Evolutionary conservation across 2,797 vertebrate species (phyloP).

Genomic region (Phataginus tetradactyla): DNA sequence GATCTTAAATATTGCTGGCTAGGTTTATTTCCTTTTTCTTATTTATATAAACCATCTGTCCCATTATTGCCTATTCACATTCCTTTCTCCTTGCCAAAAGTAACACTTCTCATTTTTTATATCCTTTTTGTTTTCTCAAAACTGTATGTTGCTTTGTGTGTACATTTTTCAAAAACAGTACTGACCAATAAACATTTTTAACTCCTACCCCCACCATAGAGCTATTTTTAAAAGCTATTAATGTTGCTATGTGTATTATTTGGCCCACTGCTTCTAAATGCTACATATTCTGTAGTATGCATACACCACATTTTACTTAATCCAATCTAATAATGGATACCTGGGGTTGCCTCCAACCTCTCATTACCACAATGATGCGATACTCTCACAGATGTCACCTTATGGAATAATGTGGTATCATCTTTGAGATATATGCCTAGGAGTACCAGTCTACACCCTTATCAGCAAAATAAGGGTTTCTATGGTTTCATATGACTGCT

Average conservation of each 20-base stretch:
- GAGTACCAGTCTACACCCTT: background rate
- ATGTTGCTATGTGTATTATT: background rate
- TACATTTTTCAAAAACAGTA: background rate
- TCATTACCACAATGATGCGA: background rate
- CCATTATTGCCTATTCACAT: background rate
- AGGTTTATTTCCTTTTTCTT: conserved; percentile 10
- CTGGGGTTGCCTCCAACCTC: background rate
- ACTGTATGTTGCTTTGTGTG: background rate
- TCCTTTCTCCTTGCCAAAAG: background rate
- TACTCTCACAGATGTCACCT: background rate
- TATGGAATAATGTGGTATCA: background rate
- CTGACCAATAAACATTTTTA: background rate
- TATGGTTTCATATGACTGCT: background rate
- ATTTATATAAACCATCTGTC: background rate
- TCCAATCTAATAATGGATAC: background rate
- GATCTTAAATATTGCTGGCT: background rate
- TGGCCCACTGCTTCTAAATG: background rate
- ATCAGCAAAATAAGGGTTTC: background rate
- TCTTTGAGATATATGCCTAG: background rate
- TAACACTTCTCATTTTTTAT: background rate
- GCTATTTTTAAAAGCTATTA: background rate
- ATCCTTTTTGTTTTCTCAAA: background rate
- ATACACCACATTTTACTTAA: background rate
- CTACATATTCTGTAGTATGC: background rate
- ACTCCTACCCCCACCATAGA: background rate